phyloP scores from a whole-genome alignment of 1,140 invertebrate species.

The Anagrus nilaparvatae region DNA sequence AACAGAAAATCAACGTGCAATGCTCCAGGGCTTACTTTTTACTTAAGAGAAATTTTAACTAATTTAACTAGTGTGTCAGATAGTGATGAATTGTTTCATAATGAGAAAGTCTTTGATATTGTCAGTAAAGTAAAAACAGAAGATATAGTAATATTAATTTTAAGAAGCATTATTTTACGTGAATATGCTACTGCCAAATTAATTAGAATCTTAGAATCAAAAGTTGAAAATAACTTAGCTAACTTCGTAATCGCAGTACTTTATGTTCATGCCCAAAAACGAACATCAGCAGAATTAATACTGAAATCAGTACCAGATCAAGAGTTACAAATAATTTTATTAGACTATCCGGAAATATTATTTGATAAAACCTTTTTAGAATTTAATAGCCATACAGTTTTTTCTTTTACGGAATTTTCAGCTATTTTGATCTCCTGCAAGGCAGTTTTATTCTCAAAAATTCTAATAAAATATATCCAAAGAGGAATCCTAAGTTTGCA shows the following conservation, averaged over 20 bases:
- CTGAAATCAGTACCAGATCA: constrained; percentile 35
- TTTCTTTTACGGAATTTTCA: constrained; percentile 47
- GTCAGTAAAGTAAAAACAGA: constrained; percentile 38
- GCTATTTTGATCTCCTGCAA: constrained; percentile 43
- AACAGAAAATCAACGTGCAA: constrained; percentile 28
- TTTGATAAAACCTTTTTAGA: constrained; percentile 40
- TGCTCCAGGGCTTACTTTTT: constrained; percentile 44
- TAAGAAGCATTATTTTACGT: constrained; percentile 43
- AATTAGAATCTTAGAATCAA: constrained; percentile 37
- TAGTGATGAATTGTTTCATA: constrained; percentile 38
- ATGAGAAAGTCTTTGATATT: constrained; percentile 42
- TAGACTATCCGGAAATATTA: constrained; percentile 43
- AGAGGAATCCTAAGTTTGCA: constrained; percentile 38
- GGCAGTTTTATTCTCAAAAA: constrained; percentile 37
- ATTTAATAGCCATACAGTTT: constrained; percentile 27
- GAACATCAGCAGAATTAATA: constrained; percentile 36
- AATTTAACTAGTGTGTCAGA: constrained; percentile 37
- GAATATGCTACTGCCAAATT: constrained; percentile 50
- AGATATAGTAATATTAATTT: constrained; percentile 43
- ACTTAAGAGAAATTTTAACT: constrained; percentile 40
- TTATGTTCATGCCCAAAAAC: constrained; percentile 45
- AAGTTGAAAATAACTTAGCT: constrained; percentile 26
- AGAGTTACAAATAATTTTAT: constrained; percentile 31
- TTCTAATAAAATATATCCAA: constrained; percentile 40
- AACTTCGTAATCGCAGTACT: constrained; percentile 42